Evolutionary conservation across 2,113 vertebrate species (phyloP), one percentile per base, ranked within the genome.

Genomic region (Scytalopus superciliaris): DNA sequence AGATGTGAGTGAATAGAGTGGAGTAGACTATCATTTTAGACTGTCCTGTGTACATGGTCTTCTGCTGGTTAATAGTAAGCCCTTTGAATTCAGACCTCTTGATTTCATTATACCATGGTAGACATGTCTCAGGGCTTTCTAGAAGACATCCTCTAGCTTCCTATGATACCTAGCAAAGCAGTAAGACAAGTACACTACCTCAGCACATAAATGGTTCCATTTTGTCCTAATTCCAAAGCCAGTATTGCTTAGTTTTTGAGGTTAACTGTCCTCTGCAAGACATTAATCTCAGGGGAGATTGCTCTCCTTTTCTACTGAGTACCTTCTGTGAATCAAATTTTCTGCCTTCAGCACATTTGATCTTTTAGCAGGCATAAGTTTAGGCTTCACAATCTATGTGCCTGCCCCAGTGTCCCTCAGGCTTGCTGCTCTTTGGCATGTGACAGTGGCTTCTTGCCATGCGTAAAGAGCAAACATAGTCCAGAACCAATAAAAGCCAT

Each of bases 341-440:
- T 47, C 19, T 82, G 37, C n/a, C 52, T 63, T 57, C 23, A 64
- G 30, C 33, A 72, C 0, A 0, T 74, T 66, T 49, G 22, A 12
- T 70, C 14, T 70, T 6, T 79, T 45, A 44, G 30, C 27, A 42
- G 35, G 27, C 7, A 4, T 30, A 12, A n/a, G 25, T 70, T 63
- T 50, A 42, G 45, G 42, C 6, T 45, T 16, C n/a, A 37, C 37
- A 69, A 10, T 24, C 21, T 31, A 3, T 0, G 0, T 45, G 57
- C 28, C 49, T 44, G 42, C 16, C 47, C n/a, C 37, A 0, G 3
- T 39, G 49, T 68, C 15, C 25, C 67, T 0, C 2, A 9, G 33
- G 17, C 39, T 56, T 52, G 21, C 67, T 76, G 49, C 33, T 76
- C 28, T 60, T 89, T 42, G 12, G 1, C 3, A 1, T 8, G 15